Base-by-base conservation (phyloP, 2,888 invertebrate genomes). In the Phorcus lineatus region DNA sequence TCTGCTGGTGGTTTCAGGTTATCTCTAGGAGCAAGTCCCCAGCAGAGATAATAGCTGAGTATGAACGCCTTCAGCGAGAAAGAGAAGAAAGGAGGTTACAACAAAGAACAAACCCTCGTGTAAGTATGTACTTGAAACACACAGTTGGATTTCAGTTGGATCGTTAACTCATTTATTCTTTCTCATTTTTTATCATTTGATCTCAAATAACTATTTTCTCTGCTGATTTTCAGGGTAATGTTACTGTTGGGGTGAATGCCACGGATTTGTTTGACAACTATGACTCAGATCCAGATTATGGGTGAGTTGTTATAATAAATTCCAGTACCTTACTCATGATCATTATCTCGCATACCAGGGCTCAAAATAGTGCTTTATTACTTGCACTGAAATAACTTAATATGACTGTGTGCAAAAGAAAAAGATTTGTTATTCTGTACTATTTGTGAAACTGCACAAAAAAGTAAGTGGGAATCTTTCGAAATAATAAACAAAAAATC, bases 21-120 rank as follows among this genome's bases (percentile, higher is more conserved):
- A 96, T 99, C 47, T 96, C 97, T 89, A 95, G 97, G 54, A 97
- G 97, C 0, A 96, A 96, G 92, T 98, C 98, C 2, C 98, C 99
- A 1, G 96, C 97, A 87, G 99, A 99, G 95, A 99, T 99, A 81
- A 94, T 98, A 80, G 98, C 98, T 82, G 99, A 99, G 94, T 99
- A 98, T 94, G 98, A 99, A 93, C 95, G 97, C 84, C 90, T 95
- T 77, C 94, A 94, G 79, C 93, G 87, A 82, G 92, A 92, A 80
- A 95, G 96, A 82, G 98, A 98, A 87, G 97, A 98, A 90, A 95
- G 97, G 82, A 95, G 96, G 83, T 94, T 99, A 79, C 96, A 97
- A 89, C 97, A 97, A 91, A 95, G 96, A 84, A 97, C 98, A 0
- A 98, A 99, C 94, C 99, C 99, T 0, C 96, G 96, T 84, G 94